These are phyloP conservation scores for Lasiommata megera DNA, from an alignment of 2,888 invertebrate genomes.

Conservation along the genomic window DNA sequence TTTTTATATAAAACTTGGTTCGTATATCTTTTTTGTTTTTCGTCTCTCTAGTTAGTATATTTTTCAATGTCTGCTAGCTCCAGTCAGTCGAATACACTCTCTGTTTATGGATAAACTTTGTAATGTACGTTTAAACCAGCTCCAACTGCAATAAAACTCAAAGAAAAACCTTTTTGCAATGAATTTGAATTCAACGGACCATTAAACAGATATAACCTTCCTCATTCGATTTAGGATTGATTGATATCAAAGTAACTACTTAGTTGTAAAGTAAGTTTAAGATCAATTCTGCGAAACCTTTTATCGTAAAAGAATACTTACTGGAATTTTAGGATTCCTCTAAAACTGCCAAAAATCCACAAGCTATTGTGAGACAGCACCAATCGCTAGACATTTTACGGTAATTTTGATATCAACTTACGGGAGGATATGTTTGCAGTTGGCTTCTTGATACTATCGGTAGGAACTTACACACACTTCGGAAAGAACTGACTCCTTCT, in stretches of 20 bases:
- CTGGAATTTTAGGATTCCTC: neutral
- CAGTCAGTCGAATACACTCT: too few relatives aligned
- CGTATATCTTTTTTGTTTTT: too few relatives aligned
- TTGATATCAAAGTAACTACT: constrained; percentile 23
- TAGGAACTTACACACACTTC: too few relatives aligned
- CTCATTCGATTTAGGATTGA: constrained; percentile 24
- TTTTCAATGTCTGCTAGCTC: too few relatives aligned
- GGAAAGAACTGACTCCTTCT: too few relatives aligned
- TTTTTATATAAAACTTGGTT: too few relatives aligned
- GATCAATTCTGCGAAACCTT: constrained; percentile 27
- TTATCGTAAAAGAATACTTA: constrained; percentile 15
- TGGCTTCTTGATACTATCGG: too few relatives aligned
- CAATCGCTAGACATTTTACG: too few relatives aligned
- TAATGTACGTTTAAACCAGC: constrained; percentile 4
- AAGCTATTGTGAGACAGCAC: neutral
- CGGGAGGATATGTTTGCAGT: too few relatives aligned
- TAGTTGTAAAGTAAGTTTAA: constrained; percentile 10
- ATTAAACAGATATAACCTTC: constrained; percentile 23
- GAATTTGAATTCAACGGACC: constrained; percentile 22
- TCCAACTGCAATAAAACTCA: constrained; percentile 5
- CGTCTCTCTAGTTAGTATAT: too few relatives aligned
- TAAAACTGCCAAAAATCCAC: neutral
- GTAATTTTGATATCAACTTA: too few relatives aligned
- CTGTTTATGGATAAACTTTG: neutral
- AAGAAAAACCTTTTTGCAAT: constrained; percentile 16